Base-by-base conservation (phyloP, 1,140 invertebrate genomes). In the Sinonovacula constricta region DNA sequence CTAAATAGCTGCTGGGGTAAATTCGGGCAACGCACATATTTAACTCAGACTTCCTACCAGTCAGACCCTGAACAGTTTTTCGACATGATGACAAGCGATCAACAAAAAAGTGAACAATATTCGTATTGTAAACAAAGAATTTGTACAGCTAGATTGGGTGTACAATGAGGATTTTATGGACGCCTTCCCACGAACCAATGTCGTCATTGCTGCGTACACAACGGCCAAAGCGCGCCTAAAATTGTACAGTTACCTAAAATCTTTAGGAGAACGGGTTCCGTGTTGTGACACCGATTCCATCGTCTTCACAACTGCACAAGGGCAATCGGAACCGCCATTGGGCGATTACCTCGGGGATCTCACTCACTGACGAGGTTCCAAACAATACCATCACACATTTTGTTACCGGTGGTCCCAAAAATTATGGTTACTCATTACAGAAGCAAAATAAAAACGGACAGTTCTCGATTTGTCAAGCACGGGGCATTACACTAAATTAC, bases 231-330 rank as follows among this genome's bases (percentile, higher is more conserved):
- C 90, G 0, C 62, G 90, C 0, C 60, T 91, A 18, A 85, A 90
- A 71, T 80, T 91, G 5, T 91, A 89, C 53, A 51, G 62, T 18
- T 85, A 86, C 67, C 62, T 91, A 15, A 82, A 90, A 79, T 54
- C 76, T 34, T 68, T 92, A n/a, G 84, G 79, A n/a, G 49, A 82
- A 2, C 49, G 83, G 18, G 86, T 86, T 1, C 68, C 91, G 0
- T 92, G 92, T 71, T 89, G 80, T 56, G 91, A 92, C 70, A 92
- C 91, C 2, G 91, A 92, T 36, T 63, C 79, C 81, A 69, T 22
- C 57, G 88, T 26, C 85, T 91, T 30, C 91, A 86, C 63, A 33
- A 83, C 59, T 7, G 4, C 59, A 5, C 59, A 14, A 26, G 59
- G 59, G 7, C 10, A 62, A 28, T 62, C 26, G 59, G 59, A 62